Evolutionary conservation across 2,888 invertebrate genomes (phyloP), one percentile per base, ranked within the genome.

Genomic region (Perdita meconis): DNA sequence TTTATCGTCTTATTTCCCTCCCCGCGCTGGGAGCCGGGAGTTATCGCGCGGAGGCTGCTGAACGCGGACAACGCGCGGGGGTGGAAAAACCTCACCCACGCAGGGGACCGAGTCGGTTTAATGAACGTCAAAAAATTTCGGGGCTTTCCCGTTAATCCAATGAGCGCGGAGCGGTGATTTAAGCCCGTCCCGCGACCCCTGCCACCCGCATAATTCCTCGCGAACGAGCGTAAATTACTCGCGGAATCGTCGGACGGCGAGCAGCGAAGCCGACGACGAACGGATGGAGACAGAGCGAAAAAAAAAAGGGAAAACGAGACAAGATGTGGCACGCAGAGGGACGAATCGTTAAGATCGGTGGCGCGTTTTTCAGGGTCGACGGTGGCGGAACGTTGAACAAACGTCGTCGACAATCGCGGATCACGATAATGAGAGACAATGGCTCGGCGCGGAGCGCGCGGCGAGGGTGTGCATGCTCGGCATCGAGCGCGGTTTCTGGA

Each of bases 401-500:
- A 78, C 77, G 70, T 55, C 56, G 56, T 40, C 65, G 69, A 76
- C 76, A 60, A 69, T 75, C 78, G 16, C 34, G 61, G 70, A 76
- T 78, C 70, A 53, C 47, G 78, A 78, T 78, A 78, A 78, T 69
- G 73, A 61, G 66, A 73, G 66, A 73, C 64, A 72, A 73, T 78
- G 78, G 69, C 55, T 26, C 22, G 50, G 13, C 24, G 38, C 56
- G 56, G 71, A 19, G 42, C 42, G 16, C 24, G 51, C 59, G 53
- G 36, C 24, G 51, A 53, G 53, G 36, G 61, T 66, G 56, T 66
- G 47, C 57, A 22, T 50, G 51, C 69, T 73, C 6, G 47, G 47
- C 22, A 78, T 80, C 80, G 80, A 78, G 64, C 78, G 78, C 44
- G 78, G 70, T 78, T 78, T 75, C 74, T 78, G 60, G 47, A 77